These are phyloP conservation scores for Takifugu bimaculatus DNA, from an alignment of 2,113 vertebrate species.

Conservation along the genomic window DNA sequence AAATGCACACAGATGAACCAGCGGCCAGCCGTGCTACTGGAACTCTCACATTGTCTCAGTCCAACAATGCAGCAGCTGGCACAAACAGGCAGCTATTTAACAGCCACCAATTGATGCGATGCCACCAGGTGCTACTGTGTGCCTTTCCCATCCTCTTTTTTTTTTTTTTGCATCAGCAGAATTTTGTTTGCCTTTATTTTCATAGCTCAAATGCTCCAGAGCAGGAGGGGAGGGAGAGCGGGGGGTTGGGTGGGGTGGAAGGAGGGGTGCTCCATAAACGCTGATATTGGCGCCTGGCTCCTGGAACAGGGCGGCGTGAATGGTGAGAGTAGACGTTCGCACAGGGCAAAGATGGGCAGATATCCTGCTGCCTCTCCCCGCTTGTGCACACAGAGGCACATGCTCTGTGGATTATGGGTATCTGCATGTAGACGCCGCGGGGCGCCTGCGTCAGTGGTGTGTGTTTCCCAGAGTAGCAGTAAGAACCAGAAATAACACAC, in stretches of 20 bases:
- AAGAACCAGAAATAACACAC: conserved; percentile 64
- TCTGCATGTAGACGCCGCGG: conserved; percentile 32
- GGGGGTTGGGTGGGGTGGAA: not conserved
- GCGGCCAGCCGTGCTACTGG: conserved; percentile 58
- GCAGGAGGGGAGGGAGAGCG: conserved; percentile 3
- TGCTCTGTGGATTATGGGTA: conserved; percentile 2
- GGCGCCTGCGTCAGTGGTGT: conserved; percentile 32
- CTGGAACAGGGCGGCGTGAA: conserved; percentile 8
- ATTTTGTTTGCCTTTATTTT: conserved; percentile 65
- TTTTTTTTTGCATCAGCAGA: conserved; percentile 73
- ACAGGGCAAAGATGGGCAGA: conserved; percentile 26
- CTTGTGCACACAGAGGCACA: conserved; percentile 1
- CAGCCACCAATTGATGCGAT: conserved; percentile 67
- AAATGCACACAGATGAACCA: conserved; percentile 34
- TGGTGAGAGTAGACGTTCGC: conserved; percentile 33
- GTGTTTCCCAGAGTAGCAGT: conserved; percentile 38
- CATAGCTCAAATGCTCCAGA: conserved; percentile 53
- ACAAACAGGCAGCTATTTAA: conserved; percentile 71
- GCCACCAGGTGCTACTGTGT: conserved; percentile 70
- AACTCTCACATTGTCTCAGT: conserved; percentile 74
- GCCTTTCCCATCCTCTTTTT: conserved; percentile 70
- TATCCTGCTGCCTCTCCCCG: not conserved
- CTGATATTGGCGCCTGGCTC: conserved; percentile 36
- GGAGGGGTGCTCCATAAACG: conserved; percentile 30
- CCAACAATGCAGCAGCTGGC: conserved; percentile 74